Evolutionary conservation across 2,888 invertebrate genomes (phyloP).

Genomic region (Pteria penguin): DNA sequence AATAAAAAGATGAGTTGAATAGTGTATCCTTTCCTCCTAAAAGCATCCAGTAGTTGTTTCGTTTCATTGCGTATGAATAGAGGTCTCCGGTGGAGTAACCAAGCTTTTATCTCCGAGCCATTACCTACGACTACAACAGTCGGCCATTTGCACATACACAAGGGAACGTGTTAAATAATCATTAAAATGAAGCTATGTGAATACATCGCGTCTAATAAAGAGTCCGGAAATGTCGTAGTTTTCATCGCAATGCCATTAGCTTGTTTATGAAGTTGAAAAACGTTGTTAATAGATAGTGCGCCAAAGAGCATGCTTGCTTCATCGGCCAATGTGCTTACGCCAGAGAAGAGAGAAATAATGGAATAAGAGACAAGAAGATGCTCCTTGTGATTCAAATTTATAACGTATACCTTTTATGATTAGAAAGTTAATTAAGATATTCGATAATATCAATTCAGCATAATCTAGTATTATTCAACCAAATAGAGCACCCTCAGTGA

Average conservation of each 20-base stretch:
- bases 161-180: slow-evolving; percentile 25
- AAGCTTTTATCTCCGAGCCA: slow-evolving; percentile 37
- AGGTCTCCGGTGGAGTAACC: slow-evolving; percentile 29
- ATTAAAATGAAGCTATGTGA: slow-evolving; percentile 31
- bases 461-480: too few species aligned
- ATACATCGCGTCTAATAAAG: slow-evolving; percentile 33
- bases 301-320: background rate
- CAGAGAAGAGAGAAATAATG: too few species aligned
- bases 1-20: slow-evolving; percentile 43
- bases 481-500: too few species aligned
- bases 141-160: slow-evolving; percentile 28
- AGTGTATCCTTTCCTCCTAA: slow-evolving; percentile 36
- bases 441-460: too few species aligned
- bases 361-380: too few species aligned
- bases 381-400: too few species aligned
- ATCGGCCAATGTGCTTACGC: background rate
- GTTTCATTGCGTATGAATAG: slow-evolving; percentile 38
- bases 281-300: slow-evolving; percentile 24
- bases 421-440: too few species aligned
- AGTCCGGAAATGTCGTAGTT: slow-evolving; percentile 9
- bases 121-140: slow-evolving; percentile 34
- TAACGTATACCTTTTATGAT: too few species aligned
- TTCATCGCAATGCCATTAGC: slow-evolving; percentile 40
- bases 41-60: slow-evolving; percentile 38
- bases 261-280: slow-evolving; percentile 34